Evolutionary conservation across 1,140 invertebrate species (phyloP).

Genomic region (Prorops nasuta): DNA sequence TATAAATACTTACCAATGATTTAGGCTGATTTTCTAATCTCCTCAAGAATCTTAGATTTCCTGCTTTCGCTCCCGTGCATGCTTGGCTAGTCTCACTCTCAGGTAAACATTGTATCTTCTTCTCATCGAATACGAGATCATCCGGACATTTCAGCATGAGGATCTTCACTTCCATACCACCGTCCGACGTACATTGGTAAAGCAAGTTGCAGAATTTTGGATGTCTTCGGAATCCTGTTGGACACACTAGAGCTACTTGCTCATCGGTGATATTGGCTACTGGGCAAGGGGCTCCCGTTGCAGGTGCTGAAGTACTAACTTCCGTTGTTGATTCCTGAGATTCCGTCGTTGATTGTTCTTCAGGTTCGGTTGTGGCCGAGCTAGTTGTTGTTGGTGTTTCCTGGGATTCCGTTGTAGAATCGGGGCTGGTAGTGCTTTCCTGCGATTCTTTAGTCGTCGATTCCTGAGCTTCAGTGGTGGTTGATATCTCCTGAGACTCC

Average conservation of each 20-base stretch:
- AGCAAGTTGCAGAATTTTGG: constrained; percentile 81
- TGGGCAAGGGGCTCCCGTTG: constrained; percentile 24
- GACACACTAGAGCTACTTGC: constrained; percentile 72
- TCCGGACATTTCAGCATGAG: constrained; percentile 73
- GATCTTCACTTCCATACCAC: constrained; percentile 69
- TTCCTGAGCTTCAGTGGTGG: constrained; percentile 2
- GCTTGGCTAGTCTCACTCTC: constrained; percentile 59
- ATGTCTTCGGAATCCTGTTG: constrained; percentile 78
- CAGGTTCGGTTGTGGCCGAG: constrained; percentile 13
- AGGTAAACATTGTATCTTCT: constrained; percentile 68
- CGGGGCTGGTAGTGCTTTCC: constrained; percentile 1
- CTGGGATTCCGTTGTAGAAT: constrained; percentile 17
- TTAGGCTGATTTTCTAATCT: constrained; percentile 55
- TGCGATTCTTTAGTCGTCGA: too few relatives aligned
- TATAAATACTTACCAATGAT: constrained; percentile 60
- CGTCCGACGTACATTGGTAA: constrained; percentile 73
- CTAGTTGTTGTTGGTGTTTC: constrained; percentile 26
- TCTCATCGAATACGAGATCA: constrained; percentile 73
- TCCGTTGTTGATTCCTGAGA: constrained; percentile 3
- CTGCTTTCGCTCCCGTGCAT: constrained; percentile 59
- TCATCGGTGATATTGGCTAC: constrained; percentile 57
- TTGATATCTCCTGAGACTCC: constrained; percentile 6
- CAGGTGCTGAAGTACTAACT: not conserved
- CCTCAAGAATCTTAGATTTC: constrained; percentile 58
- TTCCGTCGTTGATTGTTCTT: constrained; percentile 5